Conservation (phyloP, 2,797 vertebrate genomes). For the Catostomus latipinnis region DNA sequence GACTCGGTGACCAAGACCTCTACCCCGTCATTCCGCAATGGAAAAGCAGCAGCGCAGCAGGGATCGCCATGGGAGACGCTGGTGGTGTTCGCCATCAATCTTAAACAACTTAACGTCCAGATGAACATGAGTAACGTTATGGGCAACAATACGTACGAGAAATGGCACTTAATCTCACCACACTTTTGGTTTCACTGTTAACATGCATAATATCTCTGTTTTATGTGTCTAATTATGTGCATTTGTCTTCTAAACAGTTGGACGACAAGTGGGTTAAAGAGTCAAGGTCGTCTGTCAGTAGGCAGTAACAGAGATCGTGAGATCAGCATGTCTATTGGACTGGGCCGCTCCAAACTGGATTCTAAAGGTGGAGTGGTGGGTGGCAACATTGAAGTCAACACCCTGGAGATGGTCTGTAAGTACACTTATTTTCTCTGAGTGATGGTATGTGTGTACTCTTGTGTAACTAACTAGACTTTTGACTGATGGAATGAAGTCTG, state of each 20-base stretch:
- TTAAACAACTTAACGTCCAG: slow-evolving; percentile 96
- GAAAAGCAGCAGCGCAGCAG: slow-evolving; percentile 89
- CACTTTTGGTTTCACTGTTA: background rate
- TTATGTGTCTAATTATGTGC: slow-evolving; percentile 2
- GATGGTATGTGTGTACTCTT: too few species aligned
- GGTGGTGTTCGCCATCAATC: slow-evolving; percentile 97
- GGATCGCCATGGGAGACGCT: slow-evolving; percentile 96
- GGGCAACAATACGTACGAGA: slow-evolving; percentile 96
- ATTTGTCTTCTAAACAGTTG: slow-evolving; percentile 77
- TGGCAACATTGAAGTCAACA: slow-evolving; percentile 97
- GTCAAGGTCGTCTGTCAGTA: slow-evolving; percentile 96
- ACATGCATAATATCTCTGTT: background rate
- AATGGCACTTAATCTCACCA: background rate
- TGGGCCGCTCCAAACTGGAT: slow-evolving; percentile 96
- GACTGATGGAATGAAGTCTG: too few species aligned
- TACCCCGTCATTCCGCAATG: slow-evolving; percentile 87
- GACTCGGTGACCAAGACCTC: slow-evolving; percentile 93
- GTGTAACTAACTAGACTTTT: too few species aligned
- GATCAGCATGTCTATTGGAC: slow-evolving; percentile 97
- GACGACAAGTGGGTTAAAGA: slow-evolving; percentile 98
- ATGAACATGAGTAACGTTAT: slow-evolving; percentile 99
- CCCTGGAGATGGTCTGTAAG: slow-evolving; percentile 99
- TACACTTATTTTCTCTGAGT: slow-evolving; percentile 63
- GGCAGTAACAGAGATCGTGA: slow-evolving; percentile 96
- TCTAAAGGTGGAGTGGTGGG: slow-evolving; percentile 98